Evolutionary conservation across 2,888 invertebrate genomes (phyloP).

Genomic region (Globia sparganii): DNA sequence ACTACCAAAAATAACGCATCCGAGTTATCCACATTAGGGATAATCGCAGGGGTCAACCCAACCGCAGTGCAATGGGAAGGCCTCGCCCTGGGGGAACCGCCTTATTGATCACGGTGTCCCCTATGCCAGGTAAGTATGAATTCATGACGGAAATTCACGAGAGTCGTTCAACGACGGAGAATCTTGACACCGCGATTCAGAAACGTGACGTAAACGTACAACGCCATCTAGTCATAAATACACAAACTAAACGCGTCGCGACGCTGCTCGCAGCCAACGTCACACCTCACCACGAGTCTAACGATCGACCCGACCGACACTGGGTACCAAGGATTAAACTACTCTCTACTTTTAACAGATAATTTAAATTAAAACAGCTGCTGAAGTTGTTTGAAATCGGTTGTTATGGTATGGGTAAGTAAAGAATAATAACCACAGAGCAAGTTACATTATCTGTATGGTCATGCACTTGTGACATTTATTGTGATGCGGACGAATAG

Average conservation of each 20-base stretch:
- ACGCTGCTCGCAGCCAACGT: too few relatives aligned
- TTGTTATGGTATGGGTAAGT: too few relatives aligned
- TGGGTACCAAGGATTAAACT: too few relatives aligned
- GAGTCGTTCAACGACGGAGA: slow-evolving; percentile 50
- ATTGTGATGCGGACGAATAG: background rate
- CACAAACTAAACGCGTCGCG: background rate
- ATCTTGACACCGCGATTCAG: slow-evolving; percentile 55
- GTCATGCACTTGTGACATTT: too few relatives aligned
- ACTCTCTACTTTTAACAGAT: too few relatives aligned
- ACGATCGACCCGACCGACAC: background rate
- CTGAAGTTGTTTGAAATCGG: background rate
- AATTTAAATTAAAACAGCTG: background rate
- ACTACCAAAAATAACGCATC: slow-evolving; percentile 58
- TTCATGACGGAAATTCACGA: background rate
- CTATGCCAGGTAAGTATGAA: slow-evolving; percentile 57
- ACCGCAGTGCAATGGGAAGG: slow-evolving; percentile 55
- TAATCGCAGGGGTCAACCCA: slow-evolving; percentile 57
- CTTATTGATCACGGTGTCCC: slow-evolving; percentile 54
- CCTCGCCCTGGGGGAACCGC: slow-evolving; percentile 60
- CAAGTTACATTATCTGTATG: background rate
- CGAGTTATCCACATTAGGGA: slow-evolving; percentile 56
- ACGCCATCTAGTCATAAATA: slow-evolving; percentile 39
- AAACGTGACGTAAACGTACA: slow-evolving; percentile 45
- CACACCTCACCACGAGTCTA: too few relatives aligned
- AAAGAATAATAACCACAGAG: background rate